A percentile compares a stretch with the other conserved stretches of the same genome.
Evolutionary conservation across 1,140 invertebrate genomes (phyloP).

Genomic region (Anagrus nilaparvatae): DNA sequence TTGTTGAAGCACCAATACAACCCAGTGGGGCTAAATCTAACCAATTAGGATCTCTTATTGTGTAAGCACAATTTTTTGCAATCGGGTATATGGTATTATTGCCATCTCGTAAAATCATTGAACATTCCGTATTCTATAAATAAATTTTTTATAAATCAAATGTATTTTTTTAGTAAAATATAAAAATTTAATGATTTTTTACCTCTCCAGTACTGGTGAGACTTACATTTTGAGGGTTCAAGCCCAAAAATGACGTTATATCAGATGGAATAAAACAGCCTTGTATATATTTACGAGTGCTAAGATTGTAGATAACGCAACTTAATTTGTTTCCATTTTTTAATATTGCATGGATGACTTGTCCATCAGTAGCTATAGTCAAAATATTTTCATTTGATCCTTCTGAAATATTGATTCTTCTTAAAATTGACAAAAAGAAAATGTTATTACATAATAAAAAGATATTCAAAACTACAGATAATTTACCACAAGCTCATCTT

Average conservation of each 20-base stretch:
- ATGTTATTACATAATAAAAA: too few relatives aligned
- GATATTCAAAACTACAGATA: conserved; percentile 1
- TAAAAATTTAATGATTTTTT: conserved; percentile 21
- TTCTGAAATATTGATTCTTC: conserved; percentile 62
- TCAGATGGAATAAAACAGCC: conserved; percentile 86
- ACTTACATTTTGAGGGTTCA: conserved; percentile 65
- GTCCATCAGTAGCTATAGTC: conserved; percentile 67
- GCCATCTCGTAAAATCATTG: conserved; percentile 83
- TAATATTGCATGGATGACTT: conserved; percentile 80
- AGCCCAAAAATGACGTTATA: conserved; percentile 68
- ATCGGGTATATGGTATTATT: conserved; percentile 91
- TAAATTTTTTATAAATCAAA: conserved; percentile 9
- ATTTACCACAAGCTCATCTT: conserved; percentile 80
- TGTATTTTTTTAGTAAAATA: conserved; percentile 1
- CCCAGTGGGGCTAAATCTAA: conserved; percentile 84
- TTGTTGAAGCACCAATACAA: conserved; percentile 71
- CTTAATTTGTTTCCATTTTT: conserved; percentile 64
- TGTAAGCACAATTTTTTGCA: conserved; percentile 87
- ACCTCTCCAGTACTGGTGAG: conserved; percentile 83
- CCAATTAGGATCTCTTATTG: conserved; percentile 85
- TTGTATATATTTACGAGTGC: conserved; percentile 76
- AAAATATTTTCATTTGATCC: conserved; percentile 50
- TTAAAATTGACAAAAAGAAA: too few relatives aligned
- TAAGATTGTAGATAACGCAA: conserved; percentile 78
- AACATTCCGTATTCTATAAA: conserved; percentile 64